Conservation (phyloP, 2,113 vertebrate genomes). For the Petrocephalus zakoni region DNA sequence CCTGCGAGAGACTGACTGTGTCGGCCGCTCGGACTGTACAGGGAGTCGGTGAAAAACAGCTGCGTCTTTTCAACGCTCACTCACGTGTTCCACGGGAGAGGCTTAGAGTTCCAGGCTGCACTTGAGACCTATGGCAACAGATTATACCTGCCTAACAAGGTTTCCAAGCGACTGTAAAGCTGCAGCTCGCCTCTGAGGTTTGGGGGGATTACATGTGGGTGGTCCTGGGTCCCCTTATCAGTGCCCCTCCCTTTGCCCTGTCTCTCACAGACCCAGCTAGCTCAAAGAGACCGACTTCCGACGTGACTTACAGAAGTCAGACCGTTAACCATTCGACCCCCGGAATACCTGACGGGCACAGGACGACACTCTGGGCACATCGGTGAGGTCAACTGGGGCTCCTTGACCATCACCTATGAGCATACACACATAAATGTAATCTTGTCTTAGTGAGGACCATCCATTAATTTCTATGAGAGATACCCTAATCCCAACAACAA, state of each 20-base stretch:
- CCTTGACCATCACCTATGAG: constrained; percentile 19
- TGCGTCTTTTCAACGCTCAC: neutral
- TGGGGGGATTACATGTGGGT: neutral
- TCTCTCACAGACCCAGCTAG: constrained; percentile 24
- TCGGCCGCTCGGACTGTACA: neutral
- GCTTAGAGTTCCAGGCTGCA: neutral
- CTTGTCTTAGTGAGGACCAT: too few species aligned
- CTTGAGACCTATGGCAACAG: neutral
- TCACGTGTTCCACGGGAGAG: neutral
- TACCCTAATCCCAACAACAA: too few species aligned
- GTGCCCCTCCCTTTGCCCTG: neutral
- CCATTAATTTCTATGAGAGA: too few species aligned
- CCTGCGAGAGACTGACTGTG: neutral
- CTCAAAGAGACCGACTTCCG: constrained; percentile 12
- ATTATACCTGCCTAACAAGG: neutral
- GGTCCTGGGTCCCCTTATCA: neutral
- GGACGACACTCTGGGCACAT: constrained; percentile 28
- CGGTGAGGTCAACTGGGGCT: constrained; percentile 43
- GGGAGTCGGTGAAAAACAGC: neutral
- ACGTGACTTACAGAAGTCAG: constrained; percentile 34
- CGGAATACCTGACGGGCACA: constrained; percentile 16
- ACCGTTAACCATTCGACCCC: neutral
- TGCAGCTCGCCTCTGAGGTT: neutral
- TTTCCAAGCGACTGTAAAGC: neutral
- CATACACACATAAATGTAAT: neutral